These are phyloP conservation scores for Mesochorus sp. DNA, from an alignment of 2,888 invertebrate species.

Conservation along the genomic window DNA sequence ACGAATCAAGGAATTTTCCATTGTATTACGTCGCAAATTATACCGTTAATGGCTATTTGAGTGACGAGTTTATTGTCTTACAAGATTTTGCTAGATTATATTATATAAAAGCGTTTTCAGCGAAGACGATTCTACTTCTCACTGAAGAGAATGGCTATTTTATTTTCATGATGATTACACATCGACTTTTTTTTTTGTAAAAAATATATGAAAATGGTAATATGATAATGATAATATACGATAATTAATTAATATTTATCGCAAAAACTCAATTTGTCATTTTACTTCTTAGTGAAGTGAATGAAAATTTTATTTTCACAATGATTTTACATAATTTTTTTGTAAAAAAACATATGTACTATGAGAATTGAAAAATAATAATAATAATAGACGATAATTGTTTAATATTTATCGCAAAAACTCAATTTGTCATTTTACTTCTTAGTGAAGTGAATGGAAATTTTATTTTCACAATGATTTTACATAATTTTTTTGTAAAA, in stretches of 20 bases:
- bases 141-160: neutral
- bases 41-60: constrained; percentile 3
- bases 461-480: neutral
- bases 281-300: constrained; percentile 10
- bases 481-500: neutral
- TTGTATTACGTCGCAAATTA: constrained; percentile 2
- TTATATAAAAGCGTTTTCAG: neutral
- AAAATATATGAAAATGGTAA: neutral
- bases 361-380: neutral
- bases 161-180: neutral
- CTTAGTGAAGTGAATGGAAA: constrained; percentile 31
- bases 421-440: neutral
- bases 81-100: neutral
- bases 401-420: neutral
- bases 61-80: neutral
- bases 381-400: neutral
- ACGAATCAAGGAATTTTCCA: constrained; percentile 3
- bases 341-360: neutral
- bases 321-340: neutral
- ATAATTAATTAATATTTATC: neutral
- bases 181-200: neutral
- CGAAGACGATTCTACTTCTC: neutral
- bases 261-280: neutral
- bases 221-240: neutral
- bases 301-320: constrained; percentile 28